A percentile compares a stretch with the other conserved stretches of the same genome.
These are phyloP conservation scores for Merluccius polli DNA, from an alignment of 2,797 vertebrate species.

Conservation along the genomic window DNA sequence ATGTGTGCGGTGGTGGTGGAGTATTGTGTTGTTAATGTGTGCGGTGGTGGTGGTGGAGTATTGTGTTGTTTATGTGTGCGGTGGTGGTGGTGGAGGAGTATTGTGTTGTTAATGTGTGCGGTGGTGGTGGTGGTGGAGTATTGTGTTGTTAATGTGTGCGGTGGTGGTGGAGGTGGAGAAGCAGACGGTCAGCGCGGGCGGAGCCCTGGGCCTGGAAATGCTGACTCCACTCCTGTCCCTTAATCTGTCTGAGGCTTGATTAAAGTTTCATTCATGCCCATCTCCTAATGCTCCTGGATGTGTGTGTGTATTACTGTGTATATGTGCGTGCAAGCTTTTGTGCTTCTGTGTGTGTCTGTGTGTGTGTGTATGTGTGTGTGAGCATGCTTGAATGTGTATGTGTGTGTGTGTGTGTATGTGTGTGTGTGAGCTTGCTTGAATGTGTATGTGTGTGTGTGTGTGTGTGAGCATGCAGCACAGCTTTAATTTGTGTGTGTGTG, in stretches of 20 bases:
- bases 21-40: too few relatives aligned
- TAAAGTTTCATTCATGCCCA: conserved; percentile 73
- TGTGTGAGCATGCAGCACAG: too few relatives aligned
- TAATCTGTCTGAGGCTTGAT: conserved; percentile 74
- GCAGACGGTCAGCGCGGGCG: conserved; percentile 51
- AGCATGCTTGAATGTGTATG: not conserved
- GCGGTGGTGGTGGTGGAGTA: too few relatives aligned
- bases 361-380: not conserved
- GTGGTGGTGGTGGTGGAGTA: too few relatives aligned
- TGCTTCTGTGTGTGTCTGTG: conserved; percentile 3
- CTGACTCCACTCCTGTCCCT: conserved; percentile 67
- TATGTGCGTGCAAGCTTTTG: not conserved
- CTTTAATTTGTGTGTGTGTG: too few relatives aligned
- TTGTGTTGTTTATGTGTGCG: too few relatives aligned
- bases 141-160: not conserved
- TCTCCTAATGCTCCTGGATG: conserved; percentile 59
- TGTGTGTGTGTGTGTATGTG: not conserved
- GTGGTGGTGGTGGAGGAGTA: too few relatives aligned
- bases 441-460: not conserved
- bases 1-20: too few relatives aligned
- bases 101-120: too few relatives aligned
- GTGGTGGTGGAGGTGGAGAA: conserved; percentile 23
- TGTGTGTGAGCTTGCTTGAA: not conserved
- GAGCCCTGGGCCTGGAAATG: conserved; percentile 48
- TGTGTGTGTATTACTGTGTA: conserved; percentile 1